phyloP scores from a whole-genome alignment of 2,888 invertebrate genomes.

The Cordilura impudica region DNA sequence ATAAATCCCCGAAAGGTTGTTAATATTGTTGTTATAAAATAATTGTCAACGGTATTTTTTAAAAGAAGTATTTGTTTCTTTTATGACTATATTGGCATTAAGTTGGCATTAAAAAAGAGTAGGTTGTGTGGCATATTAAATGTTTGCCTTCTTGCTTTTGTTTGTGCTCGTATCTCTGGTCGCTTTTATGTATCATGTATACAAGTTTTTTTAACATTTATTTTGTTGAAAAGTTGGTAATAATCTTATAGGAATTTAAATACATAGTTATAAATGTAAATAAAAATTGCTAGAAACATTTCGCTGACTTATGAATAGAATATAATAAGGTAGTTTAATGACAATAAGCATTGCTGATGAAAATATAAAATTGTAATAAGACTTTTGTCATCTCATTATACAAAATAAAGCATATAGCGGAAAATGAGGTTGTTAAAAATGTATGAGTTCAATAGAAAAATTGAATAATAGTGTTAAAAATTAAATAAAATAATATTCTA shows the following conservation, averaged over 20 bases:
- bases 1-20: conserved; percentile 45
- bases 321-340: not conserved
- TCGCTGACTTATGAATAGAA: too few species aligned
- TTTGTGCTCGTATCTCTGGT: not conserved
- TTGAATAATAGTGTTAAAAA: too few species aligned
- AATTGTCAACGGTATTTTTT: conserved; percentile 56
- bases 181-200: conserved; percentile 13
- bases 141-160: not conserved
- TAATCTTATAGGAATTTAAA: conserved; percentile 42
- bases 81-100: not conserved
- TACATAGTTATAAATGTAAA: conserved; percentile 22
- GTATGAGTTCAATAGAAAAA: too few species aligned
- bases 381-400: too few species aligned
- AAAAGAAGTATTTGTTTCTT: conserved; percentile 31
- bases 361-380: too few species aligned
- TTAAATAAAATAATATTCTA: too few species aligned
- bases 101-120: conserved; percentile 26
- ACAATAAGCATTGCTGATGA: too few species aligned
- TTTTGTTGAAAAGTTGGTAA: conserved; percentile 48
- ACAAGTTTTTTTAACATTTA: conserved; percentile 26
- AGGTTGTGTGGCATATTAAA: conserved; percentile 1
- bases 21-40: conserved; percentile 39
- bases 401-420: too few species aligned
- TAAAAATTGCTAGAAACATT: conserved; percentile 15
- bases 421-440: too few species aligned